Conservation (phyloP, 1,140 invertebrate genomes). For the Hycleus phaleratus region DNA sequence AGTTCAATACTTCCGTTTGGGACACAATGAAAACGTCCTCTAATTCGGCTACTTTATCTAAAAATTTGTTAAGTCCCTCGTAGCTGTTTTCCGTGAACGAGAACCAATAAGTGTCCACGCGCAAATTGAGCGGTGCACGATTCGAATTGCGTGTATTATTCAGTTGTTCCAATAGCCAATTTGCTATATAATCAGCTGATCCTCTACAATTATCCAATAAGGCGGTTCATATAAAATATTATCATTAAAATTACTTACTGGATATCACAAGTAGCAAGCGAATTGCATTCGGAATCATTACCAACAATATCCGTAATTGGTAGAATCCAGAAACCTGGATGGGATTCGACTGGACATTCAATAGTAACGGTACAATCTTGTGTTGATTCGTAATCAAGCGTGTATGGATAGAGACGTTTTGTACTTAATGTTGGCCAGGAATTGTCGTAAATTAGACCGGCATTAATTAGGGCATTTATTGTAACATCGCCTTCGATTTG, state of each 20-base stretch:
- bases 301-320: conserved; percentile 56
- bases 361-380: conserved; percentile 54
- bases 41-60: conserved; percentile 17
- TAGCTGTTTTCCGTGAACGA: conserved; percentile 11
- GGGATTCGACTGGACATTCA: conserved; percentile 54
- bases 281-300: conserved; percentile 47
- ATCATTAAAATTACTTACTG: conserved; percentile 35
- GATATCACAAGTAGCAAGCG: conserved; percentile 51
- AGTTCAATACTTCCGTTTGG: conserved; percentile 26
- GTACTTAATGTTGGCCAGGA: conserved; percentile 49
- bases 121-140: conserved; percentile 17
- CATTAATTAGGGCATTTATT: conserved; percentile 44
- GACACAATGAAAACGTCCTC: conserved; percentile 29
- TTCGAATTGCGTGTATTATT: conserved; percentile 9
- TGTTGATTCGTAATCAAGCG: conserved; percentile 52
- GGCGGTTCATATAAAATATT: neutral
- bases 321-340: conserved; percentile 53
- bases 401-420: conserved; percentile 54
- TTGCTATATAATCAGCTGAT: conserved; percentile 21
- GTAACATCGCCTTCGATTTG: conserved; percentile 40
- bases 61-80: conserved; percentile 18
- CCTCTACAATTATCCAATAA: conserved; percentile 16
- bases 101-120: conserved; percentile 5
- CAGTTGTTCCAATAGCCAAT: conserved; percentile 26
- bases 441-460: conserved; percentile 53